phyloP scores from a whole-genome alignment of 1,140 invertebrate species.

The Drosophila triauraria region DNA sequence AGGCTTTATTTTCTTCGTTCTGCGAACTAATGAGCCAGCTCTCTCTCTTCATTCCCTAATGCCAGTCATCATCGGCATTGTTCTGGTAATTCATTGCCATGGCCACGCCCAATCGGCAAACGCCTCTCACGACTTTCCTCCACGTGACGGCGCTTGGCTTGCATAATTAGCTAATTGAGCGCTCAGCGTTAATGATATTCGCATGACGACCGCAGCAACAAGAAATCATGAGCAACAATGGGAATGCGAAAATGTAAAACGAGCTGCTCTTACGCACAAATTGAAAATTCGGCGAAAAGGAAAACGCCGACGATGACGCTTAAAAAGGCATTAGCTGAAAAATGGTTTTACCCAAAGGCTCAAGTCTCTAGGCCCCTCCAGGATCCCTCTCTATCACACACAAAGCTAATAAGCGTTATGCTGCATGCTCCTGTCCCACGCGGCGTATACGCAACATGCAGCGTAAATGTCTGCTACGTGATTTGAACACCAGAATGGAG shows the following conservation, averaged over 20 bases:
- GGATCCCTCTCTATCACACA: background rate
- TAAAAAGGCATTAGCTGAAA: conserved; percentile 64
- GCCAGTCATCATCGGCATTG: conserved; percentile 46
- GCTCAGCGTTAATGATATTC: conserved; percentile 51
- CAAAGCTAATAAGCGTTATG: conserved; percentile 65
- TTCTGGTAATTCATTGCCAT: conserved; percentile 22
- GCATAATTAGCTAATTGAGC: conserved; percentile 73
- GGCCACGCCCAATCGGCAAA: conserved; percentile 15
- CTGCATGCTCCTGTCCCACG: conserved; percentile 45
- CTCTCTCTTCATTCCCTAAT: conserved; percentile 6
- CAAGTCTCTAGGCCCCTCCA: background rate
- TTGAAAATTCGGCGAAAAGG: conserved; percentile 23
- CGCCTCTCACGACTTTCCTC: conserved; percentile 11
- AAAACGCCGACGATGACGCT: conserved; percentile 26
- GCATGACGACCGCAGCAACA: conserved; percentile 15
- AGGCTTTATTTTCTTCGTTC: background rate
- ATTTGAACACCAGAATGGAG: conserved; percentile 64
- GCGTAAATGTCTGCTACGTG: conserved; percentile 77
- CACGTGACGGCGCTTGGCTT: conserved; percentile 26
- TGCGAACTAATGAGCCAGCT: conserved; percentile 29
- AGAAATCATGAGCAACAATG: conserved; percentile 10
- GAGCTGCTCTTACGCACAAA: conserved; percentile 12
- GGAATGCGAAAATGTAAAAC: conserved; percentile 5
- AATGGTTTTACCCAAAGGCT: conserved; percentile 13
- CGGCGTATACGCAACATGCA: conserved; percentile 77